Conservation (phyloP, 2,113 vertebrate species). For the Synchiropus splendidus region DNA sequence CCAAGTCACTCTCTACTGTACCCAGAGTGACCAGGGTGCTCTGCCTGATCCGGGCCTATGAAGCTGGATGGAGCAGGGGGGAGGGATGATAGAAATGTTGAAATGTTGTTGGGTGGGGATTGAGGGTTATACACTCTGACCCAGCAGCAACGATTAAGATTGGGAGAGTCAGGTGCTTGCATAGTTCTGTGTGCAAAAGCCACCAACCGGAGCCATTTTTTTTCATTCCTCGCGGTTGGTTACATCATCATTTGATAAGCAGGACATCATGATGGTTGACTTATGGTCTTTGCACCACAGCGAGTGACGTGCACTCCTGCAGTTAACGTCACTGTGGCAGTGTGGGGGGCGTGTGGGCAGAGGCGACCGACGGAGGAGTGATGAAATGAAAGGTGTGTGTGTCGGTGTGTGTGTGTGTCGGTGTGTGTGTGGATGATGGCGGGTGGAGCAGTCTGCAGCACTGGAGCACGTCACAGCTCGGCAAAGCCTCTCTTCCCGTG, state of each 20-base stretch:
- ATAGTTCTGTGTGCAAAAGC: constrained; percentile 74
- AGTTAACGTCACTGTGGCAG: constrained; percentile 13
- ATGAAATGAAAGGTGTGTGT: not conserved
- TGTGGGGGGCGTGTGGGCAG: constrained; percentile 9
- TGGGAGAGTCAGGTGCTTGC: constrained; percentile 70
- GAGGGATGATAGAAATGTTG: not conserved
- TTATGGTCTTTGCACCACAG: constrained; percentile 37
- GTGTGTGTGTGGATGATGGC: not conserved
- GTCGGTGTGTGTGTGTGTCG: constrained; percentile 7
- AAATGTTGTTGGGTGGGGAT: constrained; percentile 3
- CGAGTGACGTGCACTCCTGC: constrained; percentile 17
- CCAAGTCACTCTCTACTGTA: constrained; percentile 41
- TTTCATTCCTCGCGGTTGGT: constrained; percentile 45
- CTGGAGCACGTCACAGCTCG: constrained; percentile 37
- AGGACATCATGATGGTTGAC: constrained; percentile 40
- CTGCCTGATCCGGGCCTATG: constrained; percentile 13
- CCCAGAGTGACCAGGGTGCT: constrained; percentile 35
- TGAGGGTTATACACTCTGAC: constrained; percentile 64
- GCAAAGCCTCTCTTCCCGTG: constrained; percentile 59
- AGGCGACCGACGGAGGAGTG: constrained; percentile 1
- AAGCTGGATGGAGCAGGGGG: not conserved
- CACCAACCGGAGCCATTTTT: constrained; percentile 62
- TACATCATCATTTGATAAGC: constrained; percentile 51
- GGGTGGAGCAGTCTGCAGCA: constrained; percentile 36
- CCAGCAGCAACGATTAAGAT: constrained; percentile 67